Conservation (phyloP, 2,113 vertebrate genomes). For the Periophthalmus modestus region DNA sequence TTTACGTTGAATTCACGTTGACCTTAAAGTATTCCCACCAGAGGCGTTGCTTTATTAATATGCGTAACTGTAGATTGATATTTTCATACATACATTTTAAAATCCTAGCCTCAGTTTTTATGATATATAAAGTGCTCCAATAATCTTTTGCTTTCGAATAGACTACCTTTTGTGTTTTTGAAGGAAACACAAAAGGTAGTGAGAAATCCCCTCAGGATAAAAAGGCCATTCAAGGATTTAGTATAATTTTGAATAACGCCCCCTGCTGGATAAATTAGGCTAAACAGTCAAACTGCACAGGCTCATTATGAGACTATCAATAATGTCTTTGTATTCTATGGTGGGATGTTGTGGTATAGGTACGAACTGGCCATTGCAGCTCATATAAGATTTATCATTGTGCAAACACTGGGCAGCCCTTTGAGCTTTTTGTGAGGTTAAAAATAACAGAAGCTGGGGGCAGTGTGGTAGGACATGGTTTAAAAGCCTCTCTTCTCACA, state of each 20-base stretch:
- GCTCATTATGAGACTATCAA: not conserved
- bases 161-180: not conserved
- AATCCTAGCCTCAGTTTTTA: not conserved
- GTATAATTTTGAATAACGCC: conserved; percentile 21
- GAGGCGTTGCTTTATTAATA: not conserved
- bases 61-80: not conserved
- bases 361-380: not conserved
- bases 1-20: conserved; percentile 18
- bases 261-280: conserved; percentile 39
- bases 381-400: not conserved
- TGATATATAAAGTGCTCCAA: not conserved
- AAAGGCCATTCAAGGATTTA: not conserved
- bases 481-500: conserved; percentile 4
- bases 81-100: not conserved
- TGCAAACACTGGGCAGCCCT: conserved; percentile 15
- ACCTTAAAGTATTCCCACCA: conserved; percentile 17
- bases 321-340: not conserved
- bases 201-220: not conserved
- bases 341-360: not conserved
- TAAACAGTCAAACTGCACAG: not conserved
- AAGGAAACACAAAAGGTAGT: not conserved
- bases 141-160: not conserved
- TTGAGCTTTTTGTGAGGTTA: conserved; percentile 22
- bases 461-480: conserved; percentile 16
- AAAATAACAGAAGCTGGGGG: conserved; percentile 13